Base-by-base conservation (phyloP, 2,113 vertebrate species). In the Festucalex cinctus region DNA sequence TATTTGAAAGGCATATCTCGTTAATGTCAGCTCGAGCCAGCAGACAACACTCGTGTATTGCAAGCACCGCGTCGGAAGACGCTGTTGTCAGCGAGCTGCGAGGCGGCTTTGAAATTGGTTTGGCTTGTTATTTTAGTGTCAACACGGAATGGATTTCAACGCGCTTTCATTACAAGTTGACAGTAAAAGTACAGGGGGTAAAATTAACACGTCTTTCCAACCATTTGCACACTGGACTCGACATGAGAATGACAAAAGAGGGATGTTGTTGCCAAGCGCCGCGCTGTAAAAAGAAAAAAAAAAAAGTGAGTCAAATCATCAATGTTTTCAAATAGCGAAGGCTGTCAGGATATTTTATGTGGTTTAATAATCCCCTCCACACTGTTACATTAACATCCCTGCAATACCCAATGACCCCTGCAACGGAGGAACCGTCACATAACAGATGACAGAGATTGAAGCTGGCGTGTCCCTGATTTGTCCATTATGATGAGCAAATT, bases 1-100 rank as follows among this genome's bases (percentile, higher is more conserved):
- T 93, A 91, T 93, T 93, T 93, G 75, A 90, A 90, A 88, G 86
- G 87, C 88, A 90, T 89, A 86, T 84, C 83, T 84, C 73, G 78
- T 83, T 87, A 91, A 90, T 89, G 88, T 88, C 88, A 90, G 80
- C 79, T 68, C 64, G 84, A 80, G 85, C 82, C 73, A 56, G 73
- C 76, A 86, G 79, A 83, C 78, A 85, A 84, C 75, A 51, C 81
- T 9, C 70, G 78, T 76, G 56, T 63, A 75, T 73, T 74, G 69
- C 80, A 65, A 67, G 26, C 19, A 13, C 66, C 67, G 69, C 53
- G 60, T 65, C 36, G 41, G 19, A 61, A 49, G 57, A 58, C 19
- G 64, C 54, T 59, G 54, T 56, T 81, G 32, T 61, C 73, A 65
- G 57, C 16, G 51, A 64, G 67, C 73, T 53, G 70, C 48, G 41